Conservation (phyloP, 2,797 vertebrate species). For the Aphelocoma californica region DNA sequence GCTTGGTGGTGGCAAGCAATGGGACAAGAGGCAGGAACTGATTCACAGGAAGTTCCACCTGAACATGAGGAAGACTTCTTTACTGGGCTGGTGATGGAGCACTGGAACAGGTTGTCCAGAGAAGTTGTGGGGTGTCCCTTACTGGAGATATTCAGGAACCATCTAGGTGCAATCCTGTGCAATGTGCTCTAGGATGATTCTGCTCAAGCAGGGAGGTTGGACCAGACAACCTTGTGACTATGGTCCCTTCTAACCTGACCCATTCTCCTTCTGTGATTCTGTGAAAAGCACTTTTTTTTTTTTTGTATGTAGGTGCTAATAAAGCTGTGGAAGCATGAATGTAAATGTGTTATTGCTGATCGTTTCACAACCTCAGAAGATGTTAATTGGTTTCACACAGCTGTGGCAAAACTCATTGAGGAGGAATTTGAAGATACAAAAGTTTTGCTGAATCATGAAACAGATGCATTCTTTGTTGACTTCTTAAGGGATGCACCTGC, state of each 20-base stretch:
- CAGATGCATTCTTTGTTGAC: constrained; percentile 89
- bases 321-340: constrained; percentile 94
- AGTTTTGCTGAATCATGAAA: constrained; percentile 68
- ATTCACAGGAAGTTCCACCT: neutral
- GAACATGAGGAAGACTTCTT: neutral
- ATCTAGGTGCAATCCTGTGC: neutral
- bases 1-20: accelerated
- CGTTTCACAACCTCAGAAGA: constrained; percentile 87
- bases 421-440: constrained; percentile 78
- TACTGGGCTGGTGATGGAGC: neutral
- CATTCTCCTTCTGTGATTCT: neutral
- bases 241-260: neutral
- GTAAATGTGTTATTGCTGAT: constrained; percentile 92
- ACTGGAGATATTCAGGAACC: neutral
- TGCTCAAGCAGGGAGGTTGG: neutral
- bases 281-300: neutral
- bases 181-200: neutral
- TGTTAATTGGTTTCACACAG: constrained; percentile 86
- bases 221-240: neutral
- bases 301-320: constrained; percentile 77
- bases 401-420: constrained; percentile 78
- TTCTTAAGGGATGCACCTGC: constrained; percentile 90
- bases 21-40: neutral
- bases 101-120: neutral
- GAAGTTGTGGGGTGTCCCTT: neutral